Conservation (phyloP, 2,888 invertebrate genomes). For the Cenopis cana region DNA sequence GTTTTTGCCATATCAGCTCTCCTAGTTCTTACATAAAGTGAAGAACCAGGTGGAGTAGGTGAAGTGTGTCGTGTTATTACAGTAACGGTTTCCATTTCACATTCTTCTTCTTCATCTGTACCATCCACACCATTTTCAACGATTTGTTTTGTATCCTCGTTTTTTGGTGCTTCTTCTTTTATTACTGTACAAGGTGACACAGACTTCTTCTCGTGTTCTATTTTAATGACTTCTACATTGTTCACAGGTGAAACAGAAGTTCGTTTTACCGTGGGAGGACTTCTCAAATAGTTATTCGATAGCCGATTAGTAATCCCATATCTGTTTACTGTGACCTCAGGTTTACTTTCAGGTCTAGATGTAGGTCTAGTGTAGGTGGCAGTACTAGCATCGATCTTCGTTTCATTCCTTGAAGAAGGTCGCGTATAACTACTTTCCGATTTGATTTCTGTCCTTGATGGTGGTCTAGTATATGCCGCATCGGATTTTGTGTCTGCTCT, state of each 20-base stretch:
- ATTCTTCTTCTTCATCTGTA: conserved; percentile 54
- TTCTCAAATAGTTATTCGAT: conserved; percentile 75
- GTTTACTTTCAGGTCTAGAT: conserved; percentile 66
- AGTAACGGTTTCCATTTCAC: conserved; percentile 80
- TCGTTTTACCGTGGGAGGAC: conserved; percentile 72
- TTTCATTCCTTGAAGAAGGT: conserved; percentile 34
- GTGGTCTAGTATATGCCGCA: conserved; percentile 17
- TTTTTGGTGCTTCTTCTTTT: conserved; percentile 52
- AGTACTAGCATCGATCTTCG: conserved; percentile 8
- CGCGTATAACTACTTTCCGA: conserved; percentile 18
- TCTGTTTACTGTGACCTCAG: conserved; percentile 66
- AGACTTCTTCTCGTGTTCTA: conserved; percentile 59
- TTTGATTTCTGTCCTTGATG: conserved; percentile 30
- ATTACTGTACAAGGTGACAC: conserved; percentile 53
- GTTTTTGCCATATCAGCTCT: conserved; percentile 90
- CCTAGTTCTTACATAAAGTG: conserved; percentile 86
- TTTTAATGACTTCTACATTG: conserved; percentile 58
- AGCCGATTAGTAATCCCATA: conserved; percentile 76
- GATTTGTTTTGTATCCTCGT: conserved; percentile 49
- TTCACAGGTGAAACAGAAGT: conserved; percentile 72
- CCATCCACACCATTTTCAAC: conserved; percentile 51
- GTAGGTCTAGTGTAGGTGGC: conserved; percentile 70
- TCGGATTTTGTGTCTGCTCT: conserved; percentile 19
- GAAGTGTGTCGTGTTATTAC: conserved; percentile 92
- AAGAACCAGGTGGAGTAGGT: conserved; percentile 89